phyloP scores from a whole-genome alignment of 1,140 invertebrate genomes.

The Geopemphigus sp. region DNA sequence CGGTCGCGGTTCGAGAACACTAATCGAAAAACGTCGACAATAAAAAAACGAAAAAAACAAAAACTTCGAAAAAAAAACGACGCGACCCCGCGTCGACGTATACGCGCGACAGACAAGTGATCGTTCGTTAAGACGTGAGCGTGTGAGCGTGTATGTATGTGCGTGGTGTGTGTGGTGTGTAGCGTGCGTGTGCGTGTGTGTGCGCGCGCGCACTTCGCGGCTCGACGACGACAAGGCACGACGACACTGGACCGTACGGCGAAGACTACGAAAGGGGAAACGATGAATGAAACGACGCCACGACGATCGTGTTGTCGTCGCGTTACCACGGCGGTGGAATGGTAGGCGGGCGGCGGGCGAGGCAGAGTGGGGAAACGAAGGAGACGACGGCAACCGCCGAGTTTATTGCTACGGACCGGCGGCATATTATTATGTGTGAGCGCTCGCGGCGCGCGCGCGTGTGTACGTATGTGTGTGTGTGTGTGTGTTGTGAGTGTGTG shows the following conservation, averaged over 20 bases:
- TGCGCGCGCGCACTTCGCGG: background rate
- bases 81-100: no score
- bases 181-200: no score
- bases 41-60: background rate
- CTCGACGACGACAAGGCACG: background rate
- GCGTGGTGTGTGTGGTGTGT: no score
- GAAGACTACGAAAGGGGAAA: constrained; percentile 6
- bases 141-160: no score
- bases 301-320: background rate
- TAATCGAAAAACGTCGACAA: background rate
- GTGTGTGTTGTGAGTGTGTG: no score
- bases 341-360: background rate
- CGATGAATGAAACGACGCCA: constrained; percentile 20
- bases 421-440: no score
- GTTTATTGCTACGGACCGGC: no score
- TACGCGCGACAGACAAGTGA: background rate
- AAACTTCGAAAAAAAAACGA: background rate
- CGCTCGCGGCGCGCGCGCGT: no score
- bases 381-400: no score
- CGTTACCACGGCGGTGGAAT: background rate
- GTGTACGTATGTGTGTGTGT: no score
- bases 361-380: background rate
- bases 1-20: no score
- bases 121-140: no score
- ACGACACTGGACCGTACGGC: background rate